A percentile compares a stretch with the other conserved stretches of the same genome.
These are phyloP conservation scores for Chymomyza costata DNA, from an alignment of 1,140 invertebrate genomes.

Conservation along the genomic window DNA sequence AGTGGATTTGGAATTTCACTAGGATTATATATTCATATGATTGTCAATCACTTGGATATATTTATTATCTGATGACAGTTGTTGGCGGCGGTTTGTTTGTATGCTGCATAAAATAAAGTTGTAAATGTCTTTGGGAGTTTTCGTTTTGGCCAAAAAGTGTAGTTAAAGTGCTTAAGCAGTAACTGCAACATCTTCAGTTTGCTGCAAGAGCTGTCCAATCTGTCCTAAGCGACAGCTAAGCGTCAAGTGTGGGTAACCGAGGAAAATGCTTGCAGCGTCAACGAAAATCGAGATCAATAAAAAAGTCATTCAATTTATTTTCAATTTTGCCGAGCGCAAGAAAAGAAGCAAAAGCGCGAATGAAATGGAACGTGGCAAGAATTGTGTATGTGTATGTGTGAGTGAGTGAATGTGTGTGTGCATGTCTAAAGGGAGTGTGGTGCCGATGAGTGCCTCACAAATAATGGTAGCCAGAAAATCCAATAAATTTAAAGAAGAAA, in stretches of 20 bases:
- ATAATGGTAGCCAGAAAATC: slow-evolving; percentile 65
- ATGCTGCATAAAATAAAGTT: slow-evolving; percentile 1
- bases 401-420: background rate
- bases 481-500: slow-evolving; percentile 71
- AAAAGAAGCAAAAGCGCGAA: slow-evolving; percentile 22
- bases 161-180: background rate
- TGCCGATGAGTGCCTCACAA: slow-evolving; percentile 47
- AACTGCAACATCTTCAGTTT: background rate
- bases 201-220: slow-evolving; percentile 3
- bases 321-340: slow-evolving; percentile 50
- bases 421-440: background rate
- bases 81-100: background rate
- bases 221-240: slow-evolving; percentile 46
- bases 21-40: slow-evolving; percentile 50
- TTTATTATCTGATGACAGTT: background rate
- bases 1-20: slow-evolving; percentile 37
- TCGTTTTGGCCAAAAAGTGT: background rate
- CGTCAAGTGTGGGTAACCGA: slow-evolving; percentile 49
- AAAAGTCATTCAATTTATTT: slow-evolving; percentile 73
- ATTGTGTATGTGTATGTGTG: background rate
- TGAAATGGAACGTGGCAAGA: slow-evolving; percentile 48
- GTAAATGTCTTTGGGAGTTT: slow-evolving; percentile 23
- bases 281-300: slow-evolving; percentile 69
- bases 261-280: slow-evolving; percentile 27
- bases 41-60: slow-evolving; percentile 40